Conservation (phyloP, 2,113 vertebrate species). For the Ceyx margarethae region DNA sequence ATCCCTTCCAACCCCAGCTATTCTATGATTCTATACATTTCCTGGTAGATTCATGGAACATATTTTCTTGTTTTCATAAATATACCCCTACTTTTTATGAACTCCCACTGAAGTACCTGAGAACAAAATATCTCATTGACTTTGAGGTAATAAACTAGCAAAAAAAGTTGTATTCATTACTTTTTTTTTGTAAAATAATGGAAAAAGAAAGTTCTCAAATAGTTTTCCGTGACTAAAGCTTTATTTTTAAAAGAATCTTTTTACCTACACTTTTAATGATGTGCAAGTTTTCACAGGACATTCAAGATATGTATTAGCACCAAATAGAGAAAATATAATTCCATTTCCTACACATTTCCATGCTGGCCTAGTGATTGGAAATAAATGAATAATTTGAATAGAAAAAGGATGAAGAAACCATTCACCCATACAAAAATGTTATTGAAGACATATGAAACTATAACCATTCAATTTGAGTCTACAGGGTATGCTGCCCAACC, state of each 20-base stretch:
- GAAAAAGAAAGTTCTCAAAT: neutral
- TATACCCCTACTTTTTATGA: neutral
- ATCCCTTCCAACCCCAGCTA: too few species aligned
- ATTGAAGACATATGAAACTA: constrained; percentile 46
- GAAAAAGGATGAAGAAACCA: constrained; percentile 22
- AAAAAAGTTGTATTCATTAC: accelerated
- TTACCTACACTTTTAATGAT: neutral
- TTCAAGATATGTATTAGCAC: neutral
- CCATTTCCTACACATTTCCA: neutral
- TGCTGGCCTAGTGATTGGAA: neutral
- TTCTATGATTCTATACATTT: neutral
- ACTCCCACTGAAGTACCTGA: neutral
- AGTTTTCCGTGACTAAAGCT: neutral
- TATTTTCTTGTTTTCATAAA: neutral
- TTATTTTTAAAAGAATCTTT: neutral
- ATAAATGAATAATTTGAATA: constrained; percentile 49
- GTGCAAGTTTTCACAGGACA: neutral
- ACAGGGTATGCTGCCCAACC: neutral
- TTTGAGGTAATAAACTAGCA: neutral
- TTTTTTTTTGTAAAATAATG: neutral
- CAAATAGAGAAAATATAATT: constrained; percentile 27
- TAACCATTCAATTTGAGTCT: constrained; percentile 30
- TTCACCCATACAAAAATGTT: constrained; percentile 6
- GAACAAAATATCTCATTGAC: neutral
- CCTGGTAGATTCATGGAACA: neutral